A percentile compares a stretch with the other conserved stretches of the same genome.
Conservation (phyloP, 2,888 invertebrate genomes). For the Drosophila demipolita region DNA sequence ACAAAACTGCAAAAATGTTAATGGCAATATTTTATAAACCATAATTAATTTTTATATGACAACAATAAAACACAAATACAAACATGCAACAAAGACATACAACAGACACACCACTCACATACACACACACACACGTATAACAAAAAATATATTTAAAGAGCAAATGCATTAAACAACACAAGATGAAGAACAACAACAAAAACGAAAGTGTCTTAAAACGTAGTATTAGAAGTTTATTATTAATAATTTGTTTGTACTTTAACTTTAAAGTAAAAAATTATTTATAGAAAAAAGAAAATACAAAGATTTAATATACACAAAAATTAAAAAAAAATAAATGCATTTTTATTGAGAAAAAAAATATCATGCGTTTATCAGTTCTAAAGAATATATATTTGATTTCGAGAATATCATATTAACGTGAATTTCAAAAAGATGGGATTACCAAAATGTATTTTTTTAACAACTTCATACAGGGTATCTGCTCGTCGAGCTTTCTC, state of each 20-base stretch:
- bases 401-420: no score
- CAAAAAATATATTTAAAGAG: slow-evolving; percentile 56
- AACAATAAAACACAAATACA: slow-evolving; percentile 39
- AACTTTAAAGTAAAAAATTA: slow-evolving; percentile 82
- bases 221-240: slow-evolving; percentile 83
- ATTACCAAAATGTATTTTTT: neutral
- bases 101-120: slow-evolving; percentile 49
- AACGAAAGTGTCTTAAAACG: slow-evolving; percentile 84
- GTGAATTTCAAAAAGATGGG: neutral
- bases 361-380: no score
- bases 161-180: slow-evolving; percentile 68
- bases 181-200: slow-evolving; percentile 73
- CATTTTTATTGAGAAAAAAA: neutral
- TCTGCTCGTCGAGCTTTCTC: neutral
- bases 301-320: slow-evolving; percentile 80
- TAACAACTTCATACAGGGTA: neutral
- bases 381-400: no score
- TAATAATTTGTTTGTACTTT: slow-evolving; percentile 83
- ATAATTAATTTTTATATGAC: slow-evolving; percentile 64
- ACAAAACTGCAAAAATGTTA: slow-evolving; percentile 50
- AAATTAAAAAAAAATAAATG: slow-evolving; percentile 55
- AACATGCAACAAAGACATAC: slow-evolving; percentile 62
- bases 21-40: slow-evolving; percentile 59
- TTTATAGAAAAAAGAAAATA: slow-evolving; percentile 79
- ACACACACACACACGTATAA: slow-evolving; percentile 45